Conservation (phyloP, 2,113 vertebrate species). For the Argyrosomus japonicus region DNA sequence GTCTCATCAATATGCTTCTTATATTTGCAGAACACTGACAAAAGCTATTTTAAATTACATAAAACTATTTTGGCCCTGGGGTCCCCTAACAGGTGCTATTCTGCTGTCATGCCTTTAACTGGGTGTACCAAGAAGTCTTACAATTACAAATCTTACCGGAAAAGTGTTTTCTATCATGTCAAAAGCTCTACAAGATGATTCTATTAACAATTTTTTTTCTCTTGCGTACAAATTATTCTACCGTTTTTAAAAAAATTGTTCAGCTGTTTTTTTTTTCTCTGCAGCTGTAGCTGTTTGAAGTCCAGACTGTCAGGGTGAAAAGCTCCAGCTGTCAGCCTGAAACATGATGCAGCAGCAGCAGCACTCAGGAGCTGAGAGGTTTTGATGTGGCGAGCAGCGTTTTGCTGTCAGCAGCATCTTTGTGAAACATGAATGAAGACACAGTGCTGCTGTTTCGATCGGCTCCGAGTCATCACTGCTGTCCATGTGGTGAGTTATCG, state of each 20-base stretch:
- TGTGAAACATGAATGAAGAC: constrained; percentile 41
- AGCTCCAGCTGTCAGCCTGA: constrained; percentile 19
- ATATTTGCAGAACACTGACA: no score
- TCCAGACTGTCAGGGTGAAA: constrained; percentile 1
- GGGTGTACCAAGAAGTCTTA: not conserved
- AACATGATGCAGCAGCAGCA: not conserved
- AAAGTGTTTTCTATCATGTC: not conserved
- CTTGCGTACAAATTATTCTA: not conserved
- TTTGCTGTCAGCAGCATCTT: constrained; percentile 12
- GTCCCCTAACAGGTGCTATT: no score
- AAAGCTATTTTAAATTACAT: no score
- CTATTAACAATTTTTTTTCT: not conserved
- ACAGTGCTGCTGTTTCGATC: constrained; percentile 26
- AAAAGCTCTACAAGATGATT: not conserved
- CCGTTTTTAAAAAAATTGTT: constrained; percentile 1
- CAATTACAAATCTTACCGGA: not conserved
- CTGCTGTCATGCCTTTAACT: not conserved
- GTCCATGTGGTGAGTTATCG: constrained; percentile 10
- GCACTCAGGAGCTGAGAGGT: constrained; percentile 15
- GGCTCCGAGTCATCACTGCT: constrained; percentile 15
- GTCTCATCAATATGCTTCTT: no score
- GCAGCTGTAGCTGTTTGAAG: constrained; percentile 21
- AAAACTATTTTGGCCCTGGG: no score
- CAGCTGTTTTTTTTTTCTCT: not conserved
- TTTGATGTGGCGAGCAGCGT: constrained; percentile 21